Evolutionary conservation across 2,113 vertebrate genomes (phyloP), one percentile per base, ranked within the genome.

Genomic region (Notarius quadriscutis): DNA sequence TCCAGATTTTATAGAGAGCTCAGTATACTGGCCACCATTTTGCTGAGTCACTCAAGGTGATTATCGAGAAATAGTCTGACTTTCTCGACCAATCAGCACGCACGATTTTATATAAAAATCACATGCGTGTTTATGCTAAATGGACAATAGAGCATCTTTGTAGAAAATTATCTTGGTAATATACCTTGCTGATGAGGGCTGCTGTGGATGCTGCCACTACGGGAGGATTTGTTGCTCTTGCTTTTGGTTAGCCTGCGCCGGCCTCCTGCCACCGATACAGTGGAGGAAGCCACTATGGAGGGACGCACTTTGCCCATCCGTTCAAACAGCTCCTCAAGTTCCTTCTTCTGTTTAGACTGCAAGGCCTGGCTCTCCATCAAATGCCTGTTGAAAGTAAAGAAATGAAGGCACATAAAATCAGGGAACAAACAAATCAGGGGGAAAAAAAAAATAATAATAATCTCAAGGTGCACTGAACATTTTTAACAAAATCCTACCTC

Each of bases 321-420:
- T 14, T 94, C 91, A 72, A 96, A 98, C 0, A 99, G 94, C 50
- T 95, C 93, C 80, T 97, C 97, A 69, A 99, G 96, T 92, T 99
- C 98, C 79, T 97, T 95, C 89, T 97, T 99, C 92, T 99, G 98
- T 30, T 97, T 97, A 86, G 93, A 94, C 85, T 98, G 97, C 88
- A 99, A 93, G 86, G 95, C 94, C 91, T 98, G 97, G 91, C 97
- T 97, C 94, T 99, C 98, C 91, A 93, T 95, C 95, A 97, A 95
- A 88, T 99, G 98, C 94, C 98, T 99, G 79, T 62, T 81, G 53
- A 63, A 87, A n/a, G 85, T 30, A 80, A 80, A 30, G 0, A 7
- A 62, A 51, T 11, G 2, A 48, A 58, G n/a, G 7, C 48, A 0
- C 65, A 67, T 34, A 15, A 60, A 57, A 12, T 41, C 8, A 83